Base-by-base conservation (phyloP, 1,140 invertebrate species). In the Zaprionus nigranus region DNA sequence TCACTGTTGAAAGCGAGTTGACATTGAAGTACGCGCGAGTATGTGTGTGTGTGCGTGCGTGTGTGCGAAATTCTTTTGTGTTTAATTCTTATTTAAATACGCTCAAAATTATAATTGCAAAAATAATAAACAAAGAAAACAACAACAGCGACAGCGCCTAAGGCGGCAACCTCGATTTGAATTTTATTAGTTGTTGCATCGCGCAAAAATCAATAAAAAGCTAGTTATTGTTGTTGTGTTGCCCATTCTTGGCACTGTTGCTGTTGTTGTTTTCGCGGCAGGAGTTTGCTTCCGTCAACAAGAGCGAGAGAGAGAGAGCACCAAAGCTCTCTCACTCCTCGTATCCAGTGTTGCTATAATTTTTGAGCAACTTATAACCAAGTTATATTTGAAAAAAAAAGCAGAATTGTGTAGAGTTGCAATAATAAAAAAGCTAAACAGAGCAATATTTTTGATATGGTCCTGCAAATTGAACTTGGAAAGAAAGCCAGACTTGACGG, bases 1-100 rank as follows among this genome's bases (percentile, higher is more conserved):
- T 75, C 63, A 40, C 63, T 61, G 69, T 58, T 61, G 69, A 60
- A 76, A 72, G 38, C 68, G 61, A 87, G 78, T 88, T 87, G 84
- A 87, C 84, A 87, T 87, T 87, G 84, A 87, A 88, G 81, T 81
- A 46, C 56, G 77, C 22, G 46, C 58, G 38, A 56, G 20, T 1
- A 17, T 17, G 63, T 61, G 22, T 68, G 49, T 69, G 36, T 36
- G 40, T 65, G 56, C 69, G 69, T 79, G 62, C 62, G 36, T 70
- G 75, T 79, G 83, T 83, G 83, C 68, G 38, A 87, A 87, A 88
- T 87, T 88, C 84, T 87, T 84, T 84, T 87, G 82, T 84, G 69
- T 74, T 74, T 34, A 69, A 70, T 59, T 46, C 79, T 74, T 77
- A 72, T 72, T 72, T 66, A 76, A 76, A 76, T 65, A 26, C 46